These are phyloP conservation scores for Clanis bilineata DNA, from an alignment of 2,888 invertebrate species.

Conservation along the genomic window DNA sequence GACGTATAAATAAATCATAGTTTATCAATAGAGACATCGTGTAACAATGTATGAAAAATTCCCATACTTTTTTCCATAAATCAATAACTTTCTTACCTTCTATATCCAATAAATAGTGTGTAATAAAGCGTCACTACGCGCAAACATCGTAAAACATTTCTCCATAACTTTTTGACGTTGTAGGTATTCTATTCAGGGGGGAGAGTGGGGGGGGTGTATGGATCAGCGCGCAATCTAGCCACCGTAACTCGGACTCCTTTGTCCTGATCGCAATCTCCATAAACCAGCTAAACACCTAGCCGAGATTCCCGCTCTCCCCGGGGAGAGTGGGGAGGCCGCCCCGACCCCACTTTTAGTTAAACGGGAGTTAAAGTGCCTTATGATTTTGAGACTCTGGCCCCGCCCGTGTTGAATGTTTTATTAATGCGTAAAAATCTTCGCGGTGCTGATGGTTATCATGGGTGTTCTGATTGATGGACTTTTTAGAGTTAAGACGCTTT, in stretches of 20 bases:
- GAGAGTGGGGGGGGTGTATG: slow-evolving; percentile 43
- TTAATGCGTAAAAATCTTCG: slow-evolving; percentile 62
- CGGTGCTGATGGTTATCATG: slow-evolving; percentile 38
- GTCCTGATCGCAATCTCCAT: slow-evolving; percentile 80
- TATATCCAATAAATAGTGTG: not conserved
- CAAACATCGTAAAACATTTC: slow-evolving; percentile 37
- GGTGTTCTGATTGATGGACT: not conserved
- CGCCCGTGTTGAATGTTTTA: slow-evolving; percentile 54
- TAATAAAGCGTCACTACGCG: slow-evolving; percentile 22
- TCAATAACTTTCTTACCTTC: too few relatives aligned
- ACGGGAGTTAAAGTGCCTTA: slow-evolving; percentile 67
- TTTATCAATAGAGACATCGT: not conserved
- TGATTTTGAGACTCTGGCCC: slow-evolving; percentile 59
- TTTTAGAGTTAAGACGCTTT: not conserved
- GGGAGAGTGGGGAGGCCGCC: slow-evolving; percentile 22
- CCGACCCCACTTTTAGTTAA: slow-evolving; percentile 41
- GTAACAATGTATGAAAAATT: not conserved
- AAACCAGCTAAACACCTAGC: slow-evolving; percentile 79
- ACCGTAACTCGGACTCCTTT: slow-evolving; percentile 73
- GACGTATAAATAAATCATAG: too few relatives aligned
- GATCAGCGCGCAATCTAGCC: slow-evolving; percentile 70
- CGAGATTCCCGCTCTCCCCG: slow-evolving; percentile 65
- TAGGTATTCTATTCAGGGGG: slow-evolving; percentile 47
- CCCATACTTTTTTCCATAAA: not conserved
- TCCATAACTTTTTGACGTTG: slow-evolving; percentile 44